phyloP scores from a whole-genome alignment of 2,797 vertebrate genomes.

The Eupleurogrammus muticus region DNA sequence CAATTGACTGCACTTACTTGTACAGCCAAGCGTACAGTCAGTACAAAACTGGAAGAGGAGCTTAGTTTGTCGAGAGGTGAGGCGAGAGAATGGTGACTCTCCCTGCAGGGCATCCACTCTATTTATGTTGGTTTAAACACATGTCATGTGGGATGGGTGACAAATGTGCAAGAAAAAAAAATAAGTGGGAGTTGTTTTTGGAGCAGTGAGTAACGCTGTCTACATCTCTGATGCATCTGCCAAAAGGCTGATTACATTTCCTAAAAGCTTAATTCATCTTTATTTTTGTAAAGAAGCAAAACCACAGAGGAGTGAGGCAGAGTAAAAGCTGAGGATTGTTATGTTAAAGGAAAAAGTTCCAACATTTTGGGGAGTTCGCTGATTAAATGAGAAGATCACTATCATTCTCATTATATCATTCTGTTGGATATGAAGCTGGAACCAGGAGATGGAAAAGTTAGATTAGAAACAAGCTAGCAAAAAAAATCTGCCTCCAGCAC shows the following conservation, averaged over 20 bases:
- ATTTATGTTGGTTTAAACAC: constrained; percentile 45
- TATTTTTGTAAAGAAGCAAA: constrained; percentile 23
- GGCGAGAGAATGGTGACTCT: constrained; percentile 8
- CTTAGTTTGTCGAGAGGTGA: constrained; percentile 39
- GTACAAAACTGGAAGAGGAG: constrained; percentile 20
- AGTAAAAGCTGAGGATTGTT: constrained; percentile 17
- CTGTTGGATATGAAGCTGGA: constrained; percentile 24
- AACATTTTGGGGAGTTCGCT: constrained; percentile 21
- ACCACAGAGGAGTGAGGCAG: constrained; percentile 12
- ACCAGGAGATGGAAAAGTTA: constrained; percentile 5
- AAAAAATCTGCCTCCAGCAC: constrained; percentile 1
- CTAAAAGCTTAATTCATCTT: constrained; percentile 32
- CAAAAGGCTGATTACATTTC: constrained; percentile 50
- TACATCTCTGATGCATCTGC: constrained; percentile 28
- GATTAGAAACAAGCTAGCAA: constrained; percentile 10
- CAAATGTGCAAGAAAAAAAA: constrained; percentile 13
- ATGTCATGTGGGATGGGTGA: constrained; percentile 13
- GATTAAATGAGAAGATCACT: background rate
- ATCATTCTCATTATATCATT: background rate
- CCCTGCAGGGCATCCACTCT: constrained; percentile 12
- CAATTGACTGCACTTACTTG: constrained; percentile 58
- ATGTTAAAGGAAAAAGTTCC: constrained; percentile 27
- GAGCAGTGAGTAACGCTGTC: constrained; percentile 13
- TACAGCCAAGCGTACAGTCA: constrained; percentile 34
- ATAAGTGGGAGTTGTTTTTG: constrained; percentile 29